Base-by-base conservation (phyloP, 2,113 vertebrate species). In the Nerophis lumbriciformis region DNA sequence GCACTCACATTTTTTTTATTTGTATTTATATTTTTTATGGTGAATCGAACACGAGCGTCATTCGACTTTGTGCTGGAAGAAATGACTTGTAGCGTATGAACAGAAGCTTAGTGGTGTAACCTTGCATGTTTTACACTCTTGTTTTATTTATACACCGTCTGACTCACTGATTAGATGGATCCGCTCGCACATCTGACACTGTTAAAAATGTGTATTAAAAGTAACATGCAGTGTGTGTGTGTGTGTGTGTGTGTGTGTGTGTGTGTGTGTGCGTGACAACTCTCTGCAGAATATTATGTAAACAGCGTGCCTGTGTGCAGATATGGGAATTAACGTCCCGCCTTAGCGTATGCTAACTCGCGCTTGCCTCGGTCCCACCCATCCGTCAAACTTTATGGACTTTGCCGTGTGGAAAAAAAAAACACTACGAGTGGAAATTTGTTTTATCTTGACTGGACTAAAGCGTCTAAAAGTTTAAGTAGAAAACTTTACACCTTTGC, bases 311-410 rank as follows among this genome's bases (percentile, higher is more conserved):
- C 53, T 71, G 60, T 71, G 63, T 42, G 52, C 59, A 55, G 68
- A 71, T 65, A 68, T 60, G 59, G 71, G 77, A 72, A 75, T 84
- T 72, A 71, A 6, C 63, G 36, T 70, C 74, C 64, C 55, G 69
- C 54, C 59, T 69, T 39, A 53, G 76, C 65, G 28, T 72, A 72
- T 73, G 74, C 66, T 73, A 72, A 66, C 66, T 64, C 63, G 35
- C 52, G 48, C 57, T 65, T 8, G 0, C 64, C 62, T 72, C 65
- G 6, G 37, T 53, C 61, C 68, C 48, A 54, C 48, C 73, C 76
- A 75, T 81, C 78, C 80, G 80, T 79, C 62, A 58, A 57, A 59
- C 42, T 56, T 44, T 1, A 1, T 1, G 38, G 11, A 28, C 48
- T 6, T 61, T 35, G 16, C 48, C 14, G 15, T 15, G 48, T 52